phyloP scores from a whole-genome alignment of 2,113 vertebrate species.

The Romanogobio albipinnatus region DNA sequence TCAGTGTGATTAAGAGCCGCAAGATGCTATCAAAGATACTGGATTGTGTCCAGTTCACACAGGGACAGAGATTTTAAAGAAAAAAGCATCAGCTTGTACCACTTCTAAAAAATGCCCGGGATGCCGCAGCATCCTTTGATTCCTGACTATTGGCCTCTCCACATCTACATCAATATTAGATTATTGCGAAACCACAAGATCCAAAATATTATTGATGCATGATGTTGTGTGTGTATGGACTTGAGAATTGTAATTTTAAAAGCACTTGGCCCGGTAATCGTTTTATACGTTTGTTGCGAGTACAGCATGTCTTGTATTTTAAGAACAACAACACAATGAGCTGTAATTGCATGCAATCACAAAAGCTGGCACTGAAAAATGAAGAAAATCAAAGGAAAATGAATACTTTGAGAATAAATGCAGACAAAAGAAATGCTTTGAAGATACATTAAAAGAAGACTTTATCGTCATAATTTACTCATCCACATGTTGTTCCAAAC shows the following conservation, averaged over 20 bases:
- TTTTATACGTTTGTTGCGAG: background rate
- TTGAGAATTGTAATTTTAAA: background rate
- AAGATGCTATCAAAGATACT: background rate
- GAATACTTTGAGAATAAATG: background rate
- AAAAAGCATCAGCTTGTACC: background rate
- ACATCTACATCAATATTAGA: constrained; percentile 13
- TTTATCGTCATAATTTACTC: background rate
- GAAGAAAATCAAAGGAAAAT: background rate
- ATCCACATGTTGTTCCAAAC: background rate
- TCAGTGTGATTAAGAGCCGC: background rate
- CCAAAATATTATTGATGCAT: background rate
- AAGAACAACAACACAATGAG: constrained; percentile 3
- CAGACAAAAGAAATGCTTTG: background rate
- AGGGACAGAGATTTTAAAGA: background rate
- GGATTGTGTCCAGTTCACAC: constrained; percentile 11
- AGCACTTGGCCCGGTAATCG: background rate
- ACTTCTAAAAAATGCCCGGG: background rate
- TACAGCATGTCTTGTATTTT: background rate
- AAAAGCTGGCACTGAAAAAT: constrained; percentile 13
- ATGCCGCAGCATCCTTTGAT: background rate
- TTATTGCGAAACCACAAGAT: constrained; percentile 1
- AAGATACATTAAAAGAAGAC: background rate
- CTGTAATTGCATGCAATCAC: background rate
- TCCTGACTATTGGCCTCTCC: background rate
- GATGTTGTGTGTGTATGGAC: background rate